Conservation (phyloP, 2,888 invertebrate genomes). For the Sisyra nigra region DNA sequence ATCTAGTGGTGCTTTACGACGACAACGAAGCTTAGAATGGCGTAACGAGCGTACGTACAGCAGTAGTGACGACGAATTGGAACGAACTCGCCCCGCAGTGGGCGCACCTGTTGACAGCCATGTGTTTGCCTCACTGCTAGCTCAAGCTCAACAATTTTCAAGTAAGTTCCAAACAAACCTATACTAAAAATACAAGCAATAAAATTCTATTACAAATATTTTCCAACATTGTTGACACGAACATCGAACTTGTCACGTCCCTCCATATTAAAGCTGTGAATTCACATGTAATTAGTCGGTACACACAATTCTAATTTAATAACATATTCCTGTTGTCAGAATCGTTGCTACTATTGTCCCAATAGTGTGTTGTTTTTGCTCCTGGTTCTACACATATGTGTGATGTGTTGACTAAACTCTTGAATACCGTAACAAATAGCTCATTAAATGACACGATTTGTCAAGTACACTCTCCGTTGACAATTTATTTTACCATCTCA, state of each 20-base stretch:
- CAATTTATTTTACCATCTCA: too few relatives aligned
- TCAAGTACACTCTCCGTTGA: too few relatives aligned
- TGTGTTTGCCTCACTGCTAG: slow-evolving; percentile 35
- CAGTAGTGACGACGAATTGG: slow-evolving; percentile 38
- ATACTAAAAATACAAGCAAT: background rate
- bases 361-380: too few relatives aligned
- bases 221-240: background rate
- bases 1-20: slow-evolving; percentile 24
- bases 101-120: slow-evolving; percentile 32
- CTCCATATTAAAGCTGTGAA: background rate
- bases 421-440: too few relatives aligned
- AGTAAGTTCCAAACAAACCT: slow-evolving; percentile 34
- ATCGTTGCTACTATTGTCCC: too few relatives aligned
- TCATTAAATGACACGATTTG: too few relatives aligned
- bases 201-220: background rate
- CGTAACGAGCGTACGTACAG: slow-evolving; percentile 35
- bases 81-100: slow-evolving; percentile 20
- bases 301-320: too few relatives aligned
- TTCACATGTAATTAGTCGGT: background rate
- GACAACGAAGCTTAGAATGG: slow-evolving; percentile 40
- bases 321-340: too few relatives aligned
- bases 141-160: slow-evolving; percentile 41
- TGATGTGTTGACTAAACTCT: too few relatives aligned
- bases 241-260: background rate
- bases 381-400: too few relatives aligned